Evolutionary conservation across 2,113 vertebrate genomes (phyloP), one percentile per base, ranked within the genome.

Genomic region (Notothenia coriiceps): DNA sequence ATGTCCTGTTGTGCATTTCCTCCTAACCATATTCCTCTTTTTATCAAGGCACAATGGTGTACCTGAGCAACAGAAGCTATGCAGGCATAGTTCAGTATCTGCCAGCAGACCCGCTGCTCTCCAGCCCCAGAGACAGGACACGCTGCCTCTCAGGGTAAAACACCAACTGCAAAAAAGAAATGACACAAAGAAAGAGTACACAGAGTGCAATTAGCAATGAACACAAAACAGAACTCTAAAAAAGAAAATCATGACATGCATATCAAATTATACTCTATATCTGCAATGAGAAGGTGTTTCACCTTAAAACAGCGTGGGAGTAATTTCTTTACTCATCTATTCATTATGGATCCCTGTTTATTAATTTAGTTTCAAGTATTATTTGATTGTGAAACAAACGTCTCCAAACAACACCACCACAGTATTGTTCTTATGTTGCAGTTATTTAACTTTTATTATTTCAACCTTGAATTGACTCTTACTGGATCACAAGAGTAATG

Each of bases 61-160:
- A 94, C 47, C 89, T 96, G 69, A 91, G 93, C 85, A 96, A 96
- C 90, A 91, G 93, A 64, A 95, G 93, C 85, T 96, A 96, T 80
- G 67, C 75, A 64, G 96, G 95, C 84, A 80, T 90, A 40, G 92
- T 96, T 77, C 91, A 95, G 73, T 96, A 95, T 84, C 90, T 94
- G 47, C 94, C 94, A 52, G 95, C 94, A 29, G 93, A 94, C 74
- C 87, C 93, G 2, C 79, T 91, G 62, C 55, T 91, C 66, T 94
- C 95, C 87, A 95, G 91, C 87, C 96, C 96, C 0, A 92, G 94
- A 80, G 96, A 96, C 79, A 92, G 94, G 80, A 95, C 93, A 1
- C 95, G 94, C 80, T 96, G 96, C 91, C 90, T 96, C 52, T 91
- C 95, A n/a, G 96, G 96, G 96, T 96, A 93, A 87, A 76, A 80